phyloP scores from a whole-genome alignment of 2,797 vertebrate genomes.

The Megalops cyprinoides region DNA sequence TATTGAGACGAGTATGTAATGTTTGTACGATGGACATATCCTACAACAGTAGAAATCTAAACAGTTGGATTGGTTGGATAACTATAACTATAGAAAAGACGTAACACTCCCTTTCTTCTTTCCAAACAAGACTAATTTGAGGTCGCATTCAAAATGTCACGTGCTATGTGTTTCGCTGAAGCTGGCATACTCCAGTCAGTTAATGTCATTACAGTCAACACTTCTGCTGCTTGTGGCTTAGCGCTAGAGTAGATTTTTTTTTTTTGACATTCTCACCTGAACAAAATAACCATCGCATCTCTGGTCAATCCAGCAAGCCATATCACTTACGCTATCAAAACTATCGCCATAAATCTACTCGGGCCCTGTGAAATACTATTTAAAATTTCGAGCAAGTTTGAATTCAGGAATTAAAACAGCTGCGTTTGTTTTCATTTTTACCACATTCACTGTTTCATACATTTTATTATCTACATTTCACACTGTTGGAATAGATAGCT shows the following conservation, averaged over 20 bases:
- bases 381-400: neutral
- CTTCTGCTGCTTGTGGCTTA: neutral
- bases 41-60: too few relatives aligned
- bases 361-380: neutral
- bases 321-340: neutral
- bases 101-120: neutral
- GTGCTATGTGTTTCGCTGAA: neutral
- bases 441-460: too few relatives aligned
- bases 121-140: neutral
- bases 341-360: conserved; percentile 7
- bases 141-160: neutral
- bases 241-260: neutral
- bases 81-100: neutral
- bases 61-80: too few relatives aligned
- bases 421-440: too few relatives aligned
- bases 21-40: too few relatives aligned
- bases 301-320: neutral
- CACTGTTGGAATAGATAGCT: too few relatives aligned
- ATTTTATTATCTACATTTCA: too few relatives aligned
- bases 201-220: neutral
- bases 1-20: too few relatives aligned
- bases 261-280: conserved; percentile 6
- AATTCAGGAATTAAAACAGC: too few relatives aligned
- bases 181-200: neutral
- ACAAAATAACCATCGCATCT: neutral